Conservation (phyloP, 1,140 invertebrate genomes). For the Drosophila kohkoa region DNA sequence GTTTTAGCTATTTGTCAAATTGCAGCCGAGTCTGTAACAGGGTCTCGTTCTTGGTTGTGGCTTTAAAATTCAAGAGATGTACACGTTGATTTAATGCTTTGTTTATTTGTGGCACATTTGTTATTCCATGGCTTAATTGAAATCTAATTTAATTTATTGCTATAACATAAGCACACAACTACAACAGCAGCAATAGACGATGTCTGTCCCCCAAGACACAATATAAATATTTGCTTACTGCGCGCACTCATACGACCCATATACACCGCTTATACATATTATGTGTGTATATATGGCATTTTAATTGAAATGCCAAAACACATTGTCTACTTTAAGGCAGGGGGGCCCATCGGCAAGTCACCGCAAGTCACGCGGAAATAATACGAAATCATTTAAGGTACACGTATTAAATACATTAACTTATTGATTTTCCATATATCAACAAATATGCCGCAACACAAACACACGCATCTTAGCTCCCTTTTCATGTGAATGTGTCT, state of each 20-base stretch:
- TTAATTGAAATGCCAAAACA: conserved; percentile 70
- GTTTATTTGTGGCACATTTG: conserved; percentile 54
- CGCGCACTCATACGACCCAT: not conserved
- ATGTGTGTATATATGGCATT: conserved; percentile 38
- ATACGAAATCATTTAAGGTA: conserved; percentile 70
- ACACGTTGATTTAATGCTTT: conserved; percentile 31
- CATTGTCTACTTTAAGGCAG: conserved; percentile 54
- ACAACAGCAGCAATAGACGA: not conserved
- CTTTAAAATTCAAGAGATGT: conserved; percentile 39
- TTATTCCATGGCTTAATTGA: conserved; percentile 58
- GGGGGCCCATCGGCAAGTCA: conserved; percentile 20
- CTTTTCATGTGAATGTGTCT: conserved; percentile 21
- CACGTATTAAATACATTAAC: conserved; percentile 76
- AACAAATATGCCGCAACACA: conserved; percentile 25
- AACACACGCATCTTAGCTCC: not conserved
- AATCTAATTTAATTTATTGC: conserved; percentile 76
- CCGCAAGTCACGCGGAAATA: conserved; percentile 62
- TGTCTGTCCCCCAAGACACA: conserved; percentile 27
- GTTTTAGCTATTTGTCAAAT: conserved; percentile 42
- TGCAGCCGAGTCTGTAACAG: conserved; percentile 20
- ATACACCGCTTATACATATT: conserved; percentile 23
- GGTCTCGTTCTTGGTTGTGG: not conserved
- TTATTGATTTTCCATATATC: conserved; percentile 74
- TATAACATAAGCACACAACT: conserved; percentile 15
- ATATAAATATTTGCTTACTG: conserved; percentile 42